Percentiles rank a stretch among this genome's conserved stretches.
Conservation (phyloP, 2,113 vertebrate species). For the Picathartes gymnocephalus region DNA sequence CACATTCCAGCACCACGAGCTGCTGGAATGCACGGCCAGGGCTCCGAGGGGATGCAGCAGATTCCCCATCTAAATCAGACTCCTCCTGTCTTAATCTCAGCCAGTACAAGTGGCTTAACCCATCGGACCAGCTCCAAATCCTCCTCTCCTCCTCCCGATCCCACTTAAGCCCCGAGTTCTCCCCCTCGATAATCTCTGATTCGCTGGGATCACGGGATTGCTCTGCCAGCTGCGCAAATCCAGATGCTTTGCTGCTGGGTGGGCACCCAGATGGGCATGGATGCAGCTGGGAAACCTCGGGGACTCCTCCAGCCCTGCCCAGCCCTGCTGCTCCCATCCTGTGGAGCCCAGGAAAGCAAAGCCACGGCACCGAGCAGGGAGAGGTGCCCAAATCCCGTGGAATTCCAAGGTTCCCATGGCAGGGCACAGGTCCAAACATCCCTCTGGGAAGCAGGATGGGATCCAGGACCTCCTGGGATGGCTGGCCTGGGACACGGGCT, state of each 20-base stretch:
- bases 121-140: constrained; percentile 40
- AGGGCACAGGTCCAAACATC: background rate
- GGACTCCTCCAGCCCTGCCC: background rate
- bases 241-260: background rate
- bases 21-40: background rate
- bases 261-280: background rate
- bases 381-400: background rate
- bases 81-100: constrained; percentile 16
- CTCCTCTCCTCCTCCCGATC: constrained; percentile 22
- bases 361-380: accelerated
- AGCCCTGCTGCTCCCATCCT: background rate
- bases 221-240: constrained; percentile 7
- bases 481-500: background rate
- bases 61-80: constrained; percentile 2
- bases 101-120: constrained; percentile 46
- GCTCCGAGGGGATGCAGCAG: background rate
- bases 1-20: accelerated
- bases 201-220: constrained; percentile 11
- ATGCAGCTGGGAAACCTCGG: background rate
- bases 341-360: background rate
- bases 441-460: background rate
- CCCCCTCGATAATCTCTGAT: constrained; percentile 15
- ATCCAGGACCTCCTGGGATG: background rate
- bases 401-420: accelerated
- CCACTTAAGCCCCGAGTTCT: background rate